Evolutionary conservation across 2,113 vertebrate genomes (phyloP).

Genomic region (Conger conger): DNA sequence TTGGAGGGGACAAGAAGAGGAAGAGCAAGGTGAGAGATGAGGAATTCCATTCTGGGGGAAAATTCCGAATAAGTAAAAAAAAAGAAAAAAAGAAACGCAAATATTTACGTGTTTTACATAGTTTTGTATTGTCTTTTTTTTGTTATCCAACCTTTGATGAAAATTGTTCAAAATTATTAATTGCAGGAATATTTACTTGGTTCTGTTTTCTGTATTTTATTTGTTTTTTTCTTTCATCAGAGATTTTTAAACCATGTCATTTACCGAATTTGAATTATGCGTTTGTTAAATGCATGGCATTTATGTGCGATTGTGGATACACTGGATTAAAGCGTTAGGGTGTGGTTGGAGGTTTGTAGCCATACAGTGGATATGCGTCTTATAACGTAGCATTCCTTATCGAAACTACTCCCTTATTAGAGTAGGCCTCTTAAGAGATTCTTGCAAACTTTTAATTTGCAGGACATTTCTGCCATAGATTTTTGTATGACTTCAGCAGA

Average conservation of each 20-base stretch:
- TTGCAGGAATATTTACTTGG: neutral
- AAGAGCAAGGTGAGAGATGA: constrained; percentile 95
- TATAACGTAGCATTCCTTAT: neutral
- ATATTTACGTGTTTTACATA: neutral
- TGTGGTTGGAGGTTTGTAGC: constrained; percentile 43
- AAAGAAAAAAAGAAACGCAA: neutral
- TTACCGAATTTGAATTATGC: constrained; percentile 34
- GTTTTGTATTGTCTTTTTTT: neutral
- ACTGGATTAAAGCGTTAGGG: constrained; percentile 45
- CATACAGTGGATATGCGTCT: neutral
- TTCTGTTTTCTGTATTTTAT: constrained; percentile 1
- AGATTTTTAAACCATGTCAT: constrained; percentile 35
- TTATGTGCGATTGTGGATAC: constrained; percentile 16
- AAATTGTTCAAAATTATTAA: neutral
- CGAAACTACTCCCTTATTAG: neutral
- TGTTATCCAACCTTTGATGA: constrained; percentile 21
- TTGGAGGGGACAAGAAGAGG: constrained; percentile 91
- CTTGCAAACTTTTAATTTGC: neutral
- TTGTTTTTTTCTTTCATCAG: neutral
- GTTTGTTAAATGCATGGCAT: neutral
- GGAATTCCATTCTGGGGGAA: constrained; percentile 37
- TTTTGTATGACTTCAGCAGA: neutral
- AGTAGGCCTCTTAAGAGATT: neutral
- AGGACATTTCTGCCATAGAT: neutral
- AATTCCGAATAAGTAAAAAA: too few species aligned